Evolutionary conservation across 2,888 invertebrate genomes (phyloP).

Genomic region (Trimorus sp.): DNA sequence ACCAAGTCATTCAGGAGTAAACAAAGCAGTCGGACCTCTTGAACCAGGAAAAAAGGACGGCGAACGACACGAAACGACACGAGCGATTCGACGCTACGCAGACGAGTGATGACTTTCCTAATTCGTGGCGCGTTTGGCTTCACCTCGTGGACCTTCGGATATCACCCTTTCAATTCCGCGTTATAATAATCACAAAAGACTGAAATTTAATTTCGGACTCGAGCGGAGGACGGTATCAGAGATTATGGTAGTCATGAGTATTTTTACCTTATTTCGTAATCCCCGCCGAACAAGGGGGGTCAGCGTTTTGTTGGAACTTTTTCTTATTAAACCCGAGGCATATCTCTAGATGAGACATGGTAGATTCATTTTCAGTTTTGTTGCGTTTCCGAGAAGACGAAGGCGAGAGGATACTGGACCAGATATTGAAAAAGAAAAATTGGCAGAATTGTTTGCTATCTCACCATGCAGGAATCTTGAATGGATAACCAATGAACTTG

Average conservation of each 20-base stretch:
- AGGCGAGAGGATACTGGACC: slow-evolving; percentile 1
- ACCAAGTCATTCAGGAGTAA: no score
- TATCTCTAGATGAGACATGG: slow-evolving; percentile 33
- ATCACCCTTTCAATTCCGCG: slow-evolving; percentile 55
- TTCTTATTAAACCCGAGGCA: slow-evolving; percentile 36
- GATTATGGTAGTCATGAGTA: slow-evolving; percentile 30
- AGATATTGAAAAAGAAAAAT: not conserved
- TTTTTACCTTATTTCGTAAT: slow-evolving; percentile 32
- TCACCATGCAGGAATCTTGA: no score
- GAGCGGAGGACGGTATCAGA: slow-evolving; percentile 33
- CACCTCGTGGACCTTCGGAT: slow-evolving; percentile 43
- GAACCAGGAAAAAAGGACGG: no score
- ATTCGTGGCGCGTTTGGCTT: slow-evolving; percentile 28
- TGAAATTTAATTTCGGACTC: slow-evolving; percentile 56
- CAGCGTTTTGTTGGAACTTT: slow-evolving; percentile 34
- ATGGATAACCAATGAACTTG: no score
- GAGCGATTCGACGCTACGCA: not conserved
- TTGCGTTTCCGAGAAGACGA: slow-evolving; percentile 9
- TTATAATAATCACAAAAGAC: slow-evolving; percentile 60
- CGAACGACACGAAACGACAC: not conserved
- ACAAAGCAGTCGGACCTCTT: no score
- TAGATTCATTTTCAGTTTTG: slow-evolving; percentile 20
- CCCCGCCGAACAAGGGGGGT: slow-evolving; percentile 10
- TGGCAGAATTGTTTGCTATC: no score
- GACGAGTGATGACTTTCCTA: slow-evolving; percentile 31